phyloP scores from a whole-genome alignment of 2,797 vertebrate genomes.

The Sebastes nivosus region DNA sequence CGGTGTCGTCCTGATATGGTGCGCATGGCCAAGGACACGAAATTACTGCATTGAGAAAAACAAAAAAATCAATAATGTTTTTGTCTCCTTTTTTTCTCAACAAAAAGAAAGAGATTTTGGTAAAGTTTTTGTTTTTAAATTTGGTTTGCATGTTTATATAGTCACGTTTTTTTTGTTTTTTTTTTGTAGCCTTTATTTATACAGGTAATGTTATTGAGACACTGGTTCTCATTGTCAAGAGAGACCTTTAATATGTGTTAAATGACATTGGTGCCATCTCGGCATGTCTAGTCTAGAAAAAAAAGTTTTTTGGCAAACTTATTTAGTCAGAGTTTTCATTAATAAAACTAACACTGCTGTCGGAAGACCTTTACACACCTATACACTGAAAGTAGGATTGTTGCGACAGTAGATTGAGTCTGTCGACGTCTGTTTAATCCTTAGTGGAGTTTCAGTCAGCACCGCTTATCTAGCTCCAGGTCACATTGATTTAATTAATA shows the following conservation, averaged over 20 bases:
- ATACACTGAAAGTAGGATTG: neutral
- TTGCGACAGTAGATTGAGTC: neutral
- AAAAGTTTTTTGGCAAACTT: neutral
- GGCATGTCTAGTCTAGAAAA: neutral
- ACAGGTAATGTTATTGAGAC: neutral
- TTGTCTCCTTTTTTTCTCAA: no score
- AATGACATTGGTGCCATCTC: neutral
- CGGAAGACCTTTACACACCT: neutral
- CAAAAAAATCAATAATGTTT: no score
- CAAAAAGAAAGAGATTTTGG: no score
- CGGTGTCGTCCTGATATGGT: no score
- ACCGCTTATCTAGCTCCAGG: neutral
- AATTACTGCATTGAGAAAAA: no score
- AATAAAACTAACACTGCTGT: accelerated
- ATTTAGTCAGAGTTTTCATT: neutral
- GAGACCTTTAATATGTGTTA: neutral
- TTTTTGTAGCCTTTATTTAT: neutral
- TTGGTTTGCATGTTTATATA: no score
- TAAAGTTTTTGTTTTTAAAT: no score
- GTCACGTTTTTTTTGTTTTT: accelerated
- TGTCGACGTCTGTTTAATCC: neutral
- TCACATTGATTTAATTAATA: no score
- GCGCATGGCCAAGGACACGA: accelerated
- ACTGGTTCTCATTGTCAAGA: neutral
- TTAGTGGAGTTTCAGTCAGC: neutral